Conservation (phyloP, 2,797 vertebrate genomes). For the Spheniscus humboldti region DNA sequence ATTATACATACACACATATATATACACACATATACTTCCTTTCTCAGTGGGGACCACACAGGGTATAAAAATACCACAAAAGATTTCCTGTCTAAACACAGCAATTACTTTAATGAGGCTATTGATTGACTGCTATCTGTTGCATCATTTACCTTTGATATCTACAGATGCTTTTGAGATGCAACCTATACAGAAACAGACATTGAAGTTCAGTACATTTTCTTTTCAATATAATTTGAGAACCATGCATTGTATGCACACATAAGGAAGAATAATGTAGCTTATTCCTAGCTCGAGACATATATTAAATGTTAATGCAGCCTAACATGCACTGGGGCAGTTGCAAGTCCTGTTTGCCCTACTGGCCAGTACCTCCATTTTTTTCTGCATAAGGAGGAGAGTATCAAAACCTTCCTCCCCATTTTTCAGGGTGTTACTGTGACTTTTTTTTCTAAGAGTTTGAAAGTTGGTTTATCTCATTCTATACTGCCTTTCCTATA, state of each 20-base stretch:
- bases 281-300: background rate
- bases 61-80: background rate
- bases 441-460: background rate
- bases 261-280: background rate
- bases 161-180: background rate
- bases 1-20: background rate
- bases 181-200: background rate
- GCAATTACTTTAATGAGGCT: slow-evolving; percentile 1
- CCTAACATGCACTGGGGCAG: background rate
- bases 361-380: background rate
- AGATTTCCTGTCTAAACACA: background rate
- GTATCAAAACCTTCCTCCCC: background rate
- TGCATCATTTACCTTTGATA: background rate
- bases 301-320: background rate
- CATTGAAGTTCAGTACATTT: background rate
- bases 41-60: background rate
- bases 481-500: background rate
- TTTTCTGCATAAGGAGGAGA: background rate
- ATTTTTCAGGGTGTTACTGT: background rate
- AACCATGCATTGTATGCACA: background rate
- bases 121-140: background rate
- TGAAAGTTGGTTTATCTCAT: background rate
- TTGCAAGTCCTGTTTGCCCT: background rate
- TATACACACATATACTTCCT: background rate
- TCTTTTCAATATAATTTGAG: background rate